Percentiles rank a stretch among this genome's conserved stretches.
These are phyloP conservation scores for Tanytarsus gracilentus DNA, from an alignment of 2,888 invertebrate species.

Conservation along the genomic window DNA sequence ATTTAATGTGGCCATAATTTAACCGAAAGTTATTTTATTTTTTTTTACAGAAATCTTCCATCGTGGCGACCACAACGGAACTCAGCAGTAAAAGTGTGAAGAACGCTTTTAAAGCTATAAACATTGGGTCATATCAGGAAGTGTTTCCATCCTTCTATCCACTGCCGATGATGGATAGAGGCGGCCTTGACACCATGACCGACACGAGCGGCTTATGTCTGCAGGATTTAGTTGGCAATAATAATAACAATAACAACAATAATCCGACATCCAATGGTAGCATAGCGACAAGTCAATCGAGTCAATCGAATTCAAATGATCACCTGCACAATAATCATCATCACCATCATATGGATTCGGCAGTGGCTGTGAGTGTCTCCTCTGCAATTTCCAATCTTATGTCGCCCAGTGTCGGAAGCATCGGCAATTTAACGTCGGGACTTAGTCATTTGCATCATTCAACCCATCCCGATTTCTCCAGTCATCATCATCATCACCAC, in stretches of 20 bases:
- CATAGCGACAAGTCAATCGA: slow-evolving; percentile 14
- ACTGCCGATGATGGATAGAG: slow-evolving; percentile 26
- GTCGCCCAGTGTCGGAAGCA: slow-evolving; percentile 39
- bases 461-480: slow-evolving; percentile 43
- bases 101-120: slow-evolving; percentile 27
- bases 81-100: slow-evolving; percentile 25
- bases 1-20: neutral
- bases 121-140: slow-evolving; percentile 27
- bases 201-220: slow-evolving; percentile 56
- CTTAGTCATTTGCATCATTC: slow-evolving; percentile 42
- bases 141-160: slow-evolving; percentile 26
- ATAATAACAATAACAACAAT: slow-evolving; percentile 40
- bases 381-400: slow-evolving; percentile 51
- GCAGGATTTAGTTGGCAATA: slow-evolving; percentile 57
- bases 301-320: slow-evolving; percentile 32
- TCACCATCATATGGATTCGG: slow-evolving; percentile 46
- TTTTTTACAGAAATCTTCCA: slow-evolving; percentile 6
- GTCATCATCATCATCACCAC: slow-evolving; percentile 50
- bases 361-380: slow-evolving; percentile 49
- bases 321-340: slow-evolving; percentile 44
- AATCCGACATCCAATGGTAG: slow-evolving; percentile 31
- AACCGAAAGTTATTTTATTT: neutral
- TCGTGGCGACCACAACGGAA: slow-evolving; percentile 23
- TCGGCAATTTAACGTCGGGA: slow-evolving; percentile 30
- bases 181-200: slow-evolving; percentile 47